These are phyloP conservation scores for Danio jaintianensis DNA, from an alignment of 2,797 vertebrate species.

Conservation along the genomic window DNA sequence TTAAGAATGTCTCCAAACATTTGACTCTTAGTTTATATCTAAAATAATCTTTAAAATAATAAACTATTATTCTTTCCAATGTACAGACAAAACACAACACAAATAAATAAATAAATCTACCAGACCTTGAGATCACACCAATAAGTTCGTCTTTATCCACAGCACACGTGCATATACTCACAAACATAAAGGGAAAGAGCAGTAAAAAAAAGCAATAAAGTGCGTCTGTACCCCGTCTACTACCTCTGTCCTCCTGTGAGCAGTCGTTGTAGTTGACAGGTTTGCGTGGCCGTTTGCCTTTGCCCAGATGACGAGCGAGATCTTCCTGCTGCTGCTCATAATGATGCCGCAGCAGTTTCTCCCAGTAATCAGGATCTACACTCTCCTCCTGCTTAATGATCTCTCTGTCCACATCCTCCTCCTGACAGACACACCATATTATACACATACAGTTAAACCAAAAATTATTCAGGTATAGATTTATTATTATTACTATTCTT, in stretches of 20 bases:
- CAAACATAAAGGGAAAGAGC: constrained; percentile 63
- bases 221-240: constrained; percentile 83
- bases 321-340: constrained; percentile 99
- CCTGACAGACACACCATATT: constrained; percentile 70
- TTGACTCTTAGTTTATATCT: neutral
- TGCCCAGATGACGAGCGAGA: constrained; percentile 95
- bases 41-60: neutral
- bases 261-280: constrained; percentile 99
- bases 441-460: neutral
- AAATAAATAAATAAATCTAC: neutral
- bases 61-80: neutral
- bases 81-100: too few relatives aligned
- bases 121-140: neutral
- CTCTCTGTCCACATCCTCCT: constrained; percentile 96
- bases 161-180: constrained; percentile 35
- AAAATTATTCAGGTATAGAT: too few relatives aligned
- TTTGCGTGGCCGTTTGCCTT: constrained; percentile 98
- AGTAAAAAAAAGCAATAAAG: constrained; percentile 68
- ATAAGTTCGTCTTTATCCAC: neutral
- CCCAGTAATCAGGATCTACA: constrained; percentile 98
- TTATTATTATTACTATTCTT: too few relatives aligned
- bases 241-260: constrained; percentile 98
- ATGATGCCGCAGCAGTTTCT: constrained; percentile 96
- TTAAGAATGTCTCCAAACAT: neutral
- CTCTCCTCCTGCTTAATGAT: constrained; percentile 99